Percentiles rank a stretch among this genome's conserved stretches.
These are phyloP conservation scores for Pseudonaja textilis DNA, from an alignment of 2,113 vertebrate genomes.

Conservation along the genomic window DNA sequence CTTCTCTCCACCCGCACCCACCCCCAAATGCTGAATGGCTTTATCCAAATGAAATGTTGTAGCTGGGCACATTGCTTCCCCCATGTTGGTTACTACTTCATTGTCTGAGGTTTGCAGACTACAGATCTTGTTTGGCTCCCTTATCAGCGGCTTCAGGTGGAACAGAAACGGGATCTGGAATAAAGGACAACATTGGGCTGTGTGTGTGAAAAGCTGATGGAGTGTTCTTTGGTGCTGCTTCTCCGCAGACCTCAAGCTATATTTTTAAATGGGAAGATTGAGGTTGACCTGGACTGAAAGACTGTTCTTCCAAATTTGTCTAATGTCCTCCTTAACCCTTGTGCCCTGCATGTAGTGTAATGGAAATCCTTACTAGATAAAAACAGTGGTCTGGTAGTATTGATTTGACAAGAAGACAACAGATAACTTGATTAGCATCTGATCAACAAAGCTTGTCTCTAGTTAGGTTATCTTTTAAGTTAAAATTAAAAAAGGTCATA, in stretches of 20 bases:
- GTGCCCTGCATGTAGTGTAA: neutral
- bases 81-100: neutral
- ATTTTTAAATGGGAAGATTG: neutral
- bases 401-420: slow-evolving; percentile 19
- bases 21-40: slow-evolving; percentile 1
- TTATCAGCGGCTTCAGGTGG: neutral
- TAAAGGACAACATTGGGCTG: neutral
- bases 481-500: neutral
- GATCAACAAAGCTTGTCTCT: neutral
- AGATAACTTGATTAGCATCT: slow-evolving; percentile 4
- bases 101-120: neutral
- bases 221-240: neutral
- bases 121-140: neutral
- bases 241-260: neutral
- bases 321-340: neutral
- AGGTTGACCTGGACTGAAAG: neutral
- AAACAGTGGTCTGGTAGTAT: neutral
- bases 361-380: slow-evolving; percentile 26
- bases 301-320: neutral
- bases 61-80: slow-evolving; percentile 10
- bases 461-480: slow-evolving; percentile 6
- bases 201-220: neutral
- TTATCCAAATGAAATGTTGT: neutral
- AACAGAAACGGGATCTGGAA: neutral
- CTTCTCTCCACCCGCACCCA: neutral